Percentiles rank a stretch among this genome's conserved stretches.
These are phyloP conservation scores for Augiades crinisus DNA, from an alignment of 2,888 invertebrate genomes.

Conservation along the genomic window DNA sequence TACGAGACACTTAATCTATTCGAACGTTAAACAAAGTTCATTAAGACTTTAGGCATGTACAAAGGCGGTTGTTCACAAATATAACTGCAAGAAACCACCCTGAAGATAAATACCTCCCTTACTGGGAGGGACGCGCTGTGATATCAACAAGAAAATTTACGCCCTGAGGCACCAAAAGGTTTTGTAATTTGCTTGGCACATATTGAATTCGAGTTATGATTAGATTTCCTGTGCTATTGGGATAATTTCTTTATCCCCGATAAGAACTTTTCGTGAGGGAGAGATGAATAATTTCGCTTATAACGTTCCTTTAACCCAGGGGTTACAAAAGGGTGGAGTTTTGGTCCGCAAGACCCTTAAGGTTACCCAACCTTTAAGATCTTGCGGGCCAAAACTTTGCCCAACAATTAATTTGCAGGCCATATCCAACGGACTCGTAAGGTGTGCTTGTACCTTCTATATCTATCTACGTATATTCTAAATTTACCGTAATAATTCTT, in stretches of 20 bases:
- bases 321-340: too few species aligned
- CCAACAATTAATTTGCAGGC: too few species aligned
- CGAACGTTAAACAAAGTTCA: conserved; percentile 10
- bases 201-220: conserved; percentile 67
- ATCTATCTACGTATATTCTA: too few species aligned
- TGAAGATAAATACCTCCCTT: conserved; percentile 67
- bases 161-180: conserved; percentile 54
- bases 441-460: too few species aligned
- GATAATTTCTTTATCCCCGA: conserved; percentile 5
- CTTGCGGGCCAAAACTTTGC: too few species aligned
- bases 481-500: too few species aligned
- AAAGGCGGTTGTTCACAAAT: conserved; percentile 32
- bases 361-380: too few species aligned
- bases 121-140: conserved; percentile 44
- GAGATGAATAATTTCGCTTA: conserved; percentile 2
- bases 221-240: conserved; percentile 42
- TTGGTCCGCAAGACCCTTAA: too few species aligned
- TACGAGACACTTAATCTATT: conserved; percentile 7
- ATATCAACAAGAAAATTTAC: conserved; percentile 45
- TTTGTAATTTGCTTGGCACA: conserved; percentile 46
- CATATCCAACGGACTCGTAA: too few species aligned
- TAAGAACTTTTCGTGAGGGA: background rate
- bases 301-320: conserved; percentile 13
- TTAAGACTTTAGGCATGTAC: conserved; percentile 1
- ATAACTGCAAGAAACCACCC: conserved; percentile 56